Evolutionary conservation across 2,888 invertebrate species (phyloP).

Genomic region (Poecilus cupreus): DNA sequence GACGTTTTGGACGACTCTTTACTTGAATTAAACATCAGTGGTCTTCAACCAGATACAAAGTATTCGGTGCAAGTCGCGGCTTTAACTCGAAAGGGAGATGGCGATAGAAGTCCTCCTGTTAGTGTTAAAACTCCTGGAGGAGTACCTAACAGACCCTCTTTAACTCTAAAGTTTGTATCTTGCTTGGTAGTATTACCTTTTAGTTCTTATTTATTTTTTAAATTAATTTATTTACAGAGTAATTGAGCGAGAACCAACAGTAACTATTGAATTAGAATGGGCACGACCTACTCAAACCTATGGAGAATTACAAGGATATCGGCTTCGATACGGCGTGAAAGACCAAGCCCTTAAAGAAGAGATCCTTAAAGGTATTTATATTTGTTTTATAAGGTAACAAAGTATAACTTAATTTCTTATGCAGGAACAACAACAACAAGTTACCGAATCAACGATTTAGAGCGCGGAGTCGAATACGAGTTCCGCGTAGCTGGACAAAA

Average conservation of each 20-base stretch:
- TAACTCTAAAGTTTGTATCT: conserved; percentile 83
- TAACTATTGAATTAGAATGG: conserved; percentile 95
- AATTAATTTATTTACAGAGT: conserved; percentile 75
- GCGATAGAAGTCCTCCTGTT: conserved; percentile 90
- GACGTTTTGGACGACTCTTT: conserved; percentile 88
- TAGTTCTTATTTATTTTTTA: background rate
- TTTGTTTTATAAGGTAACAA: too few relatives aligned
- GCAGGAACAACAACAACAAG: conserved; percentile 78
- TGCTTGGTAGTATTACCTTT: conserved; percentile 34
- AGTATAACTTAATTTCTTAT: too few relatives aligned
- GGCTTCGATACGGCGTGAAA: conserved; percentile 90
- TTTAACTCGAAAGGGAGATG: conserved; percentile 96
- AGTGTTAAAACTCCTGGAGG: conserved; percentile 94
- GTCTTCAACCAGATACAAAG: conserved; percentile 94
- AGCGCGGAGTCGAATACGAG: conserved; percentile 96
- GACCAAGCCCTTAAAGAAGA: conserved; percentile 86
- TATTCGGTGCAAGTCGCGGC: conserved; percentile 97
- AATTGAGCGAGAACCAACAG: conserved; percentile 89
- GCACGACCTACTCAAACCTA: conserved; percentile 90
- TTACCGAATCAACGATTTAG: conserved; percentile 86
- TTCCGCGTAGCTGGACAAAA: conserved; percentile 97
- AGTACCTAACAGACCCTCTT: conserved; percentile 89
- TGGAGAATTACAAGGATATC: conserved; percentile 91
- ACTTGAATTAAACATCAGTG: conserved; percentile 88
- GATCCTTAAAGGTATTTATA: conserved; percentile 77